phyloP scores from a whole-genome alignment of 2,113 vertebrate species.

The Bagarius yarrelli region DNA sequence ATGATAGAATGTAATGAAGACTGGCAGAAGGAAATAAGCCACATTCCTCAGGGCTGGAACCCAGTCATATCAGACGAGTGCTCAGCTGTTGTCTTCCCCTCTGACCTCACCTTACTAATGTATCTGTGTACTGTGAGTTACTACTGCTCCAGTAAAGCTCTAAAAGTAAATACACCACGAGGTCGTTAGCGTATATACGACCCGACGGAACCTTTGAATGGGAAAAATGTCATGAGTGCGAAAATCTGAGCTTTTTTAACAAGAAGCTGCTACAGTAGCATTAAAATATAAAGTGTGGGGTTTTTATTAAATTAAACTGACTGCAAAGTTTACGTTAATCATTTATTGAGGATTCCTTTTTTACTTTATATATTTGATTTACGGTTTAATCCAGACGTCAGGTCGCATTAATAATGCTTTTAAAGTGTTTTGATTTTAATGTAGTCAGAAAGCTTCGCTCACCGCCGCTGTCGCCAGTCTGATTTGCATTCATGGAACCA shows the following conservation, averaged over 20 bases:
- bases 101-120: slow-evolving; percentile 6
- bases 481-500: slow-evolving; percentile 19
- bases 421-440: slow-evolving; percentile 14
- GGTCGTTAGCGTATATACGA: slow-evolving; percentile 5
- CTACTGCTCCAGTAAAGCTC: slow-evolving; percentile 8
- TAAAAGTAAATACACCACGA: slow-evolving; percentile 20
- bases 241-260: neutral
- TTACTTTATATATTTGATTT: slow-evolving; percentile 36
- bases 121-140: neutral
- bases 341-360: neutral
- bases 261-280: neutral
- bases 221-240: neutral
- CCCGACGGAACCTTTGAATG: slow-evolving; percentile 1
- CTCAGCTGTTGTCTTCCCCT: neutral
- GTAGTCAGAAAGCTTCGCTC: neutral
- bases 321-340: neutral
- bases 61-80: neutral
- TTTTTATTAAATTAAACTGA: neutral
- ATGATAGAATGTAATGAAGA: slow-evolving; percentile 15
- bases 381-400: slow-evolving; percentile 9
- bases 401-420: slow-evolving; percentile 20
- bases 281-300: neutral
- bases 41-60: neutral
- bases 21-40: neutral
- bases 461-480: neutral